Conservation (phyloP, 2,113 vertebrate genomes). For the Nettapus auritus region DNA sequence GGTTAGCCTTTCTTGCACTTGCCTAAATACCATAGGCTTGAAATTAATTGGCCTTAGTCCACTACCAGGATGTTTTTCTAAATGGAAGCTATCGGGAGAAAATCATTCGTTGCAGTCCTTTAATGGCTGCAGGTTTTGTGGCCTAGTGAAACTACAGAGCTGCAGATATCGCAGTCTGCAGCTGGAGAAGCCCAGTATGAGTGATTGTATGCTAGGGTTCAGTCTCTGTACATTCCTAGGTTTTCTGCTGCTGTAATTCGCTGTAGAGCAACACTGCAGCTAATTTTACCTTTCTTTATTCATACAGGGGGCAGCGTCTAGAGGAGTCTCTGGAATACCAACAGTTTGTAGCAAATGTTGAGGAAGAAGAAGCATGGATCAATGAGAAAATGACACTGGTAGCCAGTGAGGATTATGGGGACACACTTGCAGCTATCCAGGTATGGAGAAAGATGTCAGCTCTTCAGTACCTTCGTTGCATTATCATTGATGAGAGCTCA, state of each 20-base stretch:
- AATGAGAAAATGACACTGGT: constrained; percentile 98
- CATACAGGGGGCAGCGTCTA: constrained; percentile 88
- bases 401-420: constrained; percentile 96
- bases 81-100: not conserved
- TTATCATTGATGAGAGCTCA: not conserved
- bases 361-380: constrained; percentile 99
- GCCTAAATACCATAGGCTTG: not conserved
- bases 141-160: not conserved
- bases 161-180: not conserved
- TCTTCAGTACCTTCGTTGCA: not conserved
- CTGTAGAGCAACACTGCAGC: not conserved
- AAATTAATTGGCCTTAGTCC: not conserved
- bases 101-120: not conserved
- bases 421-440: constrained; percentile 93
- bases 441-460: constrained; percentile 57
- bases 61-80: not conserved
- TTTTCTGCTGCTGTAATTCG: not conserved
- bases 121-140: not conserved
- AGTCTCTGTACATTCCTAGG: not conserved
- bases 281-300: not conserved
- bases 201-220: not conserved
- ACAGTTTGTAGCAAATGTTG: constrained; percentile 98
- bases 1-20: not conserved
- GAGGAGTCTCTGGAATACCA: constrained; percentile 99
- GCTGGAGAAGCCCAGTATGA: not conserved